Base-by-base conservation (phyloP, 2,888 invertebrate species). In the Trissonchulus sp. region DNA sequence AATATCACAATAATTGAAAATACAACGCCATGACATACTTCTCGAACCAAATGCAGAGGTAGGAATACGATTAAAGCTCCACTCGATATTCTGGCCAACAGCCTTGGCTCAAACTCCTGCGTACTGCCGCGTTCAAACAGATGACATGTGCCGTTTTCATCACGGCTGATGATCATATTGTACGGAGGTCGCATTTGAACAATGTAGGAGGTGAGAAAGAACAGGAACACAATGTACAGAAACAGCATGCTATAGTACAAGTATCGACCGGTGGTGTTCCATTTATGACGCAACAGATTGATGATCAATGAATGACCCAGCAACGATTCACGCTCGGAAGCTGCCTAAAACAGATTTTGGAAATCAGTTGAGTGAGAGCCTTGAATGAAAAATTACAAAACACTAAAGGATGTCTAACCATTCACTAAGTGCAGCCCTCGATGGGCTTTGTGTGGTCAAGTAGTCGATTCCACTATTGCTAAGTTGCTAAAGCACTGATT, bases 301-400 rank as follows among this genome's bases (percentile, higher is more conserved):
- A 85, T 84, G 68, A 87, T 86, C 73, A 88, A 81, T 1, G 87
- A 87, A 79, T 88, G 88, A 60, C 84, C 85, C 63, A 88, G 81
- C 72, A 88, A 82, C 72, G 85, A 83, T 77, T 86, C 85, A 77
- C 85, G 81, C 74, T 85, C 82, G 2, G 84, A 81, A 18, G 81
- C 79, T 35, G 85, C 85, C 85, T 69, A 37, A 36, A 69, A 36
- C 37, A 65, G 34, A n/a, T 60, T 18, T 18, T n/a, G n/a, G 18
- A 18, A 60, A 60, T 60, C n/a, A 18, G n/a, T 60, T 60, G 60
- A 18, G 60, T n/a, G n/a, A n/a, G n/a, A n/a, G n/a, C n/a, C n/a
- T n/a, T n/a, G n/a, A n/a, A n/a, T n/a, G n/a, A n/a, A n/a, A n/a
- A n/a, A n/a, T n/a, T n/a, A n/a, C n/a, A n/a, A n/a, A n/a, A n/a